These are phyloP conservation scores for Antechinus stuartii DNA, from an alignment of 2,113 vertebrate species.

Conservation along the genomic window DNA sequence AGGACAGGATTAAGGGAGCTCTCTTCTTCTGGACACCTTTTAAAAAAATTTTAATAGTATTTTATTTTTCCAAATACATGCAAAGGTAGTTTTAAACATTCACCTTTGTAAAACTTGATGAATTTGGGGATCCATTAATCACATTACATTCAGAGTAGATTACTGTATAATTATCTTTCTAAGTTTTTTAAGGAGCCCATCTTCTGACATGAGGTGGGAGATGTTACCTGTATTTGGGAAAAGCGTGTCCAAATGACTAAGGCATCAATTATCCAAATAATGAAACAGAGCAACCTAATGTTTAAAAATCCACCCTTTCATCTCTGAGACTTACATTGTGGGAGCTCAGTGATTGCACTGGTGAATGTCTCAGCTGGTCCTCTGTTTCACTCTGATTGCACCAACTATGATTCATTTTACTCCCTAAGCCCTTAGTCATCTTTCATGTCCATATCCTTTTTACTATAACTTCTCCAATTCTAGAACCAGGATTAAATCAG, in stretches of 20 bases:
- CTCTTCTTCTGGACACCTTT: not conserved
- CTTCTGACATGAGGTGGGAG: not conserved
- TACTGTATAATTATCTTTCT: not conserved
- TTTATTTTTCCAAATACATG: too few relatives aligned
- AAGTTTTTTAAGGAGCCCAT: not conserved
- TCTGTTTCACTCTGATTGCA: not conserved
- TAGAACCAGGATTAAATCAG: not conserved
- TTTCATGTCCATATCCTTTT: not conserved
- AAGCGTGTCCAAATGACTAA: not conserved
- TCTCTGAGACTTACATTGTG: not conserved
- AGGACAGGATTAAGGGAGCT: not conserved
- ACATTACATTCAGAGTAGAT: not conserved
- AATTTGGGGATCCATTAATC: not conserved
- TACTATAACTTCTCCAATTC: not conserved
- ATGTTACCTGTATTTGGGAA: not conserved
- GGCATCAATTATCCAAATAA: not conserved
- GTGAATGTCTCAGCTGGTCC: not conserved
- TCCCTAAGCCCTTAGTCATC: not conserved
- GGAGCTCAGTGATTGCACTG: not conserved
- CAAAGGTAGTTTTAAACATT: too few relatives aligned
- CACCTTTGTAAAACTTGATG: not conserved
- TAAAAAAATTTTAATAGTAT: too few relatives aligned
- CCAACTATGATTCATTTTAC: not conserved
- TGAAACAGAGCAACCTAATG: not conserved
- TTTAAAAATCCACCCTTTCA: not conserved